Percentiles rank a stretch among this genome's conserved stretches.
These are phyloP conservation scores for Salvelinus alpinus DNA, from an alignment of 2,113 vertebrate genomes.

Conservation along the genomic window DNA sequence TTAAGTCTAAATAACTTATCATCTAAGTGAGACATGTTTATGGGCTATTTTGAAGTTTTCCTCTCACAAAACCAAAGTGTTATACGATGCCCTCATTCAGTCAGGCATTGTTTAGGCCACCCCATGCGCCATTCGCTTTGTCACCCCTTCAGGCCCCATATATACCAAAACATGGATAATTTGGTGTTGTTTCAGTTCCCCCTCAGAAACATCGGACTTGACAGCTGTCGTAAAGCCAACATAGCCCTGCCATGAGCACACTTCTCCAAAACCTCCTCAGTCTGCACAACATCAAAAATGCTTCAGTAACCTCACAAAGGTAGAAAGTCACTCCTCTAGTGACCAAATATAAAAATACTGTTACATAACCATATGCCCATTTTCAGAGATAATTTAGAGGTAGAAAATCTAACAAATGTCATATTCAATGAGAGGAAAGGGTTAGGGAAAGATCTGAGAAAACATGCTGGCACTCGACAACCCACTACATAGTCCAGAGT, in stretches of 20 bases:
- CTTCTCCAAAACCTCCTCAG: conserved; percentile 18
- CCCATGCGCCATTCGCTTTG: conserved; percentile 47
- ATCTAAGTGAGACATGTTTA: background rate
- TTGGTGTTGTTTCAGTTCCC: conserved; percentile 39
- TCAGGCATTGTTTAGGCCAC: conserved; percentile 57
- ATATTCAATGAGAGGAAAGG: too few species aligned
- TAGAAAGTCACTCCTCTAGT: conserved; percentile 16
- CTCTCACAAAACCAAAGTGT: background rate
- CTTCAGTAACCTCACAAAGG: background rate
- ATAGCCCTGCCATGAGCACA: conserved; percentile 42
- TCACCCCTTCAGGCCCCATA: conserved; percentile 55
- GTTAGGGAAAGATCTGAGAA: conserved; percentile 1
- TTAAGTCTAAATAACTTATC: too few species aligned
- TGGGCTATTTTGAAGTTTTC: background rate
- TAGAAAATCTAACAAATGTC: too few species aligned
- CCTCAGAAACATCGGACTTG: conserved; percentile 41
- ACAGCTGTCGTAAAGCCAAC: conserved; percentile 58
- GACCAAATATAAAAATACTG: too few species aligned
- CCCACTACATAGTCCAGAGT: background rate
- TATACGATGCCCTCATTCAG: conserved; percentile 64
- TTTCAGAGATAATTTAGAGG: too few species aligned
- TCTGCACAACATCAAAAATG: too few species aligned
- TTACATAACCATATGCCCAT: too few species aligned
- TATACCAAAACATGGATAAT: conserved; percentile 55
- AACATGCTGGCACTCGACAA: background rate